These are phyloP conservation scores for Sciurus carolinensis DNA, from an alignment of 2,797 vertebrate genomes.

Conservation along the genomic window DNA sequence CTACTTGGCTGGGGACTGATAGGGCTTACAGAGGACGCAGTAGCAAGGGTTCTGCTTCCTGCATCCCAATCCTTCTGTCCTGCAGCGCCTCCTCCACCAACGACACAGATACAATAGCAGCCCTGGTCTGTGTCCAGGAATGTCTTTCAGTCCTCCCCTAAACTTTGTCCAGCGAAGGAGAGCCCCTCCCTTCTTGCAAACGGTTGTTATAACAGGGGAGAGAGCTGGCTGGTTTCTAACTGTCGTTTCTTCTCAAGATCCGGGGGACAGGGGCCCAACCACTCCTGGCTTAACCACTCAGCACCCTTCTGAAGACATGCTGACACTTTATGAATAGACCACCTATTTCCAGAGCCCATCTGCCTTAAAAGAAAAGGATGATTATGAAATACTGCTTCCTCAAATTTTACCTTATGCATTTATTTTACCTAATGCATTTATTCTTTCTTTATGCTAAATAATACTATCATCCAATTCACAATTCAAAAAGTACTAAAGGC, in stretches of 20 bases:
- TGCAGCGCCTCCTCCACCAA: not conserved
- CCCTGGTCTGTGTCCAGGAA: not conserved
- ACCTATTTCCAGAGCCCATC: not conserved
- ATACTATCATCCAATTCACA: not conserved
- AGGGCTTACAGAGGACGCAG: not conserved
- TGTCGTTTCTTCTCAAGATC: conserved; percentile 28
- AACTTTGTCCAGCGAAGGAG: not conserved
- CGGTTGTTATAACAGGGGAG: not conserved
- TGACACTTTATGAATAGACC: not conserved
- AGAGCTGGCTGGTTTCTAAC: not conserved
- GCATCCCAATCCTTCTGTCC: not conserved
- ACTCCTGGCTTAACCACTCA: not conserved
- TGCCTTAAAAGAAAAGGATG: not conserved
- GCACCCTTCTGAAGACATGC: not conserved
- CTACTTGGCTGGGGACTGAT: not conserved
- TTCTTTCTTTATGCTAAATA: not conserved
- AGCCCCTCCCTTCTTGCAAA: not conserved
- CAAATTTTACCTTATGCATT: not conserved
- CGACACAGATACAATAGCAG: not conserved
- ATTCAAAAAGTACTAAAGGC: not conserved
- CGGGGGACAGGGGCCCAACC: not conserved
- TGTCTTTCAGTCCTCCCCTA: not conserved
- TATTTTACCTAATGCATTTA: conserved; percentile 20
- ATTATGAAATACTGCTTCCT: not conserved
- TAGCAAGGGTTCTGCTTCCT: not conserved